Base-by-base conservation (phyloP, 2,113 vertebrate genomes). In the Pluvialis apricaria region DNA sequence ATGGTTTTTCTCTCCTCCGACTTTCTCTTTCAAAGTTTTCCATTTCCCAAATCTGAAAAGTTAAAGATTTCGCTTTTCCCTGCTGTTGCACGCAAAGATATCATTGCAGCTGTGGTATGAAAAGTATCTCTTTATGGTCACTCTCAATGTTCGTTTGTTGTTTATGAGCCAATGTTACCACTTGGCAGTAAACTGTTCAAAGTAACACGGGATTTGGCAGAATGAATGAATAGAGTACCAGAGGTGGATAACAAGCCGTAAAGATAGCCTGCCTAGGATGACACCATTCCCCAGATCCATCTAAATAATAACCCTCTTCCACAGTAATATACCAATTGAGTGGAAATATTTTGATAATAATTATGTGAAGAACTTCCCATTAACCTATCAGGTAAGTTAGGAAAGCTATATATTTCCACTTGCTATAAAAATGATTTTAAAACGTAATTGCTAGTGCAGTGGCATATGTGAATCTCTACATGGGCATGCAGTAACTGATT, bases 111-210 rank as follows among this genome's bases (percentile, higher is more conserved):
- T 34, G 13, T 57, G 36, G 19, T 34, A 28, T 9, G 11, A 77
- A 79, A 92, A 26, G 14, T 7, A 15, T 32, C 7, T 71, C 19
- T 75, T 68, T 65, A 11, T 36, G 25, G 16, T 72, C 29, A 40
- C 4, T 51, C 3, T 70, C 19, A 65, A 3, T 9, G 18, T 28
- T 70, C 5, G 38, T 60, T 87, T 84, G 6, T 32, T 78, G 9
- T 15, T 92, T 18, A 24, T 5, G 2, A 76, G 10, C 24, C 36
- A 76, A 14, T 9, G 16, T 5, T 82, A n/a, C 4, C 13, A 36
- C 10, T 38, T 0, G 0, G 19, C 5, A 80, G 11, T 15, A 5
- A 85, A 47, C 8, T 31, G 8, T 38, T 66, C 2, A 2, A 55
- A 66, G 20, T n/a, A 91, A 38, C 45, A 26, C 4, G 34, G 29